A percentile compares a stretch with the other conserved stretches of the same genome.
Evolutionary conservation across 1,140 invertebrate genomes (phyloP).

Genomic region (Dolichoris vasculosae): DNA sequence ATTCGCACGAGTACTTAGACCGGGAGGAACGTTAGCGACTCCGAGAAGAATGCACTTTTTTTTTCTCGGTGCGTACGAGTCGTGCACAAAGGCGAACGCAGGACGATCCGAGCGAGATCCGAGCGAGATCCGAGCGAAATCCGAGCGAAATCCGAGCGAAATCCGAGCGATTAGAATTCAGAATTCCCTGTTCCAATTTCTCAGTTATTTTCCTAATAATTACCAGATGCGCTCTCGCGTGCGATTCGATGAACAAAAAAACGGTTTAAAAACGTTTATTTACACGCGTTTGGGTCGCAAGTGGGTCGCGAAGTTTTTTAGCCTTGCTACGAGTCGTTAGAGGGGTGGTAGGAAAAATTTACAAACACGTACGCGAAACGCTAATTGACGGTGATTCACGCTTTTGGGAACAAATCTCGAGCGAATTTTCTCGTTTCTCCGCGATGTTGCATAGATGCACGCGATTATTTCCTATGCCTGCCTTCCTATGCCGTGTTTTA

Average conservation of each 20-base stretch:
- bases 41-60: not conserved
- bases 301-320: not conserved
- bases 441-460: not conserved
- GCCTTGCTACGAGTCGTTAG: not conserved
- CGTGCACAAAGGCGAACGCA: not conserved
- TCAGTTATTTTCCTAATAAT: not conserved
- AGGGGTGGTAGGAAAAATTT: not conserved
- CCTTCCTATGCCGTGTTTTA: too few species aligned
- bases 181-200: constrained; percentile 1
- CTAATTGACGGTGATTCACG: not conserved
- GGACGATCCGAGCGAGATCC: not conserved
- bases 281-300: too few species aligned
- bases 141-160: not conserved
- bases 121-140: not conserved
- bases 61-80: not conserved
- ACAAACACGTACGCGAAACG: not conserved
- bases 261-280: not conserved
- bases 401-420: not conserved
- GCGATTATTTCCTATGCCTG: not conserved
- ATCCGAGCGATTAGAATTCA: not conserved
- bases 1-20: constrained; percentile 9
- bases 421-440: not conserved
- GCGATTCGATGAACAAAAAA: not conserved
- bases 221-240: not conserved
- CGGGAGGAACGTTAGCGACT: not conserved